Evolutionary conservation across 2,797 vertebrate species (phyloP).

Genomic region (Thamnophis elegans): DNA sequence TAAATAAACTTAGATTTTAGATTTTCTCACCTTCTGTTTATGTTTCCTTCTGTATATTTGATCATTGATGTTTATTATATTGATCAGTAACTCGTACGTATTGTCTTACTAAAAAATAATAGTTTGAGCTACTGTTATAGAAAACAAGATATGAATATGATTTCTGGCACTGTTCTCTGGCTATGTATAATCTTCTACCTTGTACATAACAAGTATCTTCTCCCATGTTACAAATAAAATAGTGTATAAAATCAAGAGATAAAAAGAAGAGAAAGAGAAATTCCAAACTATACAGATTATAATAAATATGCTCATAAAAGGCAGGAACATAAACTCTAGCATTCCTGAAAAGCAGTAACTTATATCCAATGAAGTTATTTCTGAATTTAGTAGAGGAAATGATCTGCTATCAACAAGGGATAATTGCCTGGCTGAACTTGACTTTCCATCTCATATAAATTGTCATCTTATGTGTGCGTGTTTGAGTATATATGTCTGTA

Average conservation of each 20-base stretch:
- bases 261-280: constrained; percentile 64
- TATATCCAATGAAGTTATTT: constrained; percentile 75
- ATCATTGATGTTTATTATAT: constrained; percentile 44
- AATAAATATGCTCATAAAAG: constrained; percentile 72
- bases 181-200: constrained; percentile 58
- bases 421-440: constrained; percentile 76
- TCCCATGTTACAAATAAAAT: constrained; percentile 61
- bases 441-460: constrained; percentile 70
- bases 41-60: neutral
- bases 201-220: constrained; percentile 55
- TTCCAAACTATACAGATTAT: constrained; percentile 73
- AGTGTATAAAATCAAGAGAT: constrained; percentile 63
- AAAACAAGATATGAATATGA: constrained; percentile 59
- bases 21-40: neutral
- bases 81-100: constrained; percentile 49
- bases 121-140: constrained; percentile 43
- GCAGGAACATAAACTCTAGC: constrained; percentile 70
- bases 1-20: neutral
- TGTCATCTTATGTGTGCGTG: constrained; percentile 67
- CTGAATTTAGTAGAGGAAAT: constrained; percentile 75
- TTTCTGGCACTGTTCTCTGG: constrained; percentile 61
- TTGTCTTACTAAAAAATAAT: constrained; percentile 63
- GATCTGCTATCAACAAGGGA: constrained; percentile 74
- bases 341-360: constrained; percentile 70
- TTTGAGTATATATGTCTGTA: neutral